Base-by-base conservation (phyloP, 2,888 invertebrate genomes). In the Cinara cedri region DNA sequence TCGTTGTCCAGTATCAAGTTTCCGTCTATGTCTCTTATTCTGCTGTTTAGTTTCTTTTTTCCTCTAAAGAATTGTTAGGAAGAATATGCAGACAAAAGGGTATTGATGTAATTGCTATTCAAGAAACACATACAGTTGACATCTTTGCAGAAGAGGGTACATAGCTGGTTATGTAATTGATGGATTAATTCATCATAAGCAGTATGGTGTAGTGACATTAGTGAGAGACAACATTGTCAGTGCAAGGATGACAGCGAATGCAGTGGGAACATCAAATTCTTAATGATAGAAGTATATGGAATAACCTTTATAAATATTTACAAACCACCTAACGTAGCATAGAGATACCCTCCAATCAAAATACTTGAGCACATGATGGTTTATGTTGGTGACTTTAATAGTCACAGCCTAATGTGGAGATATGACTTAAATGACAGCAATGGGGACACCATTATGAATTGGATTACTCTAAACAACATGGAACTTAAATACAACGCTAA, bases 251-350 rank as follows among this genome's bases (percentile, higher is more conserved):
- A 51, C 51, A 51, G 51, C 51, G 51, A 51, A 51, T 11, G 51
- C n/a, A 51, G 51, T 51, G 51, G 51, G 49, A 63, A 57, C 62
- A 62, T 74, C 26, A 21, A 74, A 66, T 13, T 66, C 19, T 46
- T 74, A 63, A 21, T 51, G 8, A 74, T 55, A n/a, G 19, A 51
- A 74, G 46, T 74, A 63, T 46, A 62, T 46, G 55, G 51, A 26
- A 74, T 74, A 44, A 74, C 46, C 16, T 34, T 74, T 55, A 74
- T 44, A 26, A 60, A 74, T 55, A 60, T 16, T 1, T 74, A 62
- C 21, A 74, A 74, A 57, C 74, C 74, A 19, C 74, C 74, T 42
- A 63, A 63, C 21, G 16, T 55, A 14, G 46, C 26, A 46, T 74
- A 62, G 74, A 49, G 24, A 26, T 49, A 49, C 14, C 51, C 57